Evolutionary conservation across 2,113 vertebrate genomes (phyloP).

Genomic region (Laticauda laticaudata): DNA sequence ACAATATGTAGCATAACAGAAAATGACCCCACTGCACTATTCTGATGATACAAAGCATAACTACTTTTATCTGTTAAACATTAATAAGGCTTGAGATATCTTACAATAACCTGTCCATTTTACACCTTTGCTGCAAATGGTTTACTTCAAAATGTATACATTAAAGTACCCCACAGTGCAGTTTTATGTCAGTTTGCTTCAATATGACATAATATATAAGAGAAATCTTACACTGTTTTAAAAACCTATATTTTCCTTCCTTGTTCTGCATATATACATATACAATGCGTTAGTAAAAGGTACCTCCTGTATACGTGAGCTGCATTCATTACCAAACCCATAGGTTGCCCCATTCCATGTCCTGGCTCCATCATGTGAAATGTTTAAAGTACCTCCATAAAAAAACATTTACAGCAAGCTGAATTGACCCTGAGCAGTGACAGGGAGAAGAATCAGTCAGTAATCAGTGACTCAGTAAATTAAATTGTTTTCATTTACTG

Average conservation of each 20-base stretch:
- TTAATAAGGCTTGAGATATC: not conserved
- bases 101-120: not conserved
- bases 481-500: not conserved
- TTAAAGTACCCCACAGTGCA: not conserved
- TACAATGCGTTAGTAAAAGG: not conserved
- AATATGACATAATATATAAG: not conserved
- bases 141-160: not conserved
- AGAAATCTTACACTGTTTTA: not conserved
- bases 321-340: not conserved
- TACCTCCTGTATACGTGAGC: not conserved
- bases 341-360: not conserved
- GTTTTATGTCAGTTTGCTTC: not conserved
- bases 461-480: not conserved
- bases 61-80: constrained; percentile 24
- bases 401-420: not conserved
- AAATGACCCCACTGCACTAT: not conserved
- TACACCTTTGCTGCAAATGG: not conserved
- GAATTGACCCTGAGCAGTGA: not conserved
- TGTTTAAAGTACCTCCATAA: not conserved
- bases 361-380: not conserved
- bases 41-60: not conserved
- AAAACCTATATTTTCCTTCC: not conserved
- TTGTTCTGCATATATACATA: not conserved
- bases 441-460: not conserved
- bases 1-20: not conserved